Conservation (phyloP, 2,888 invertebrate genomes). For the Machimus rusticus region DNA sequence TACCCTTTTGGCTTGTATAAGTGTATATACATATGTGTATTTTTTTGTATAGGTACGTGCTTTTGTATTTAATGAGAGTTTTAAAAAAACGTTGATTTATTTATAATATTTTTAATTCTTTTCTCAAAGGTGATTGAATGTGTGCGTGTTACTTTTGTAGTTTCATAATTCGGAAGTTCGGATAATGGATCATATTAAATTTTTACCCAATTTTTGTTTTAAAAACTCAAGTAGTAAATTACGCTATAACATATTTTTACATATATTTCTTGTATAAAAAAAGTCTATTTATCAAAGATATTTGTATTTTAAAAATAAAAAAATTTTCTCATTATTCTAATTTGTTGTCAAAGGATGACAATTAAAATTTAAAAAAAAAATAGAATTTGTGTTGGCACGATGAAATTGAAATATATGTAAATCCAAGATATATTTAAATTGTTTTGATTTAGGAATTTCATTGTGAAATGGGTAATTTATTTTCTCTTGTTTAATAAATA, state of each 20-base stretch:
- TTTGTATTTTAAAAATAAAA: not conserved
- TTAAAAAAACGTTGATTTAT: not conserved
- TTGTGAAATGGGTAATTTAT: not conserved
- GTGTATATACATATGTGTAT: too few relatives aligned
- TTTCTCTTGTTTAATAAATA: not conserved
- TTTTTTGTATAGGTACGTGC: not conserved
- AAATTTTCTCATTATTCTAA: not conserved
- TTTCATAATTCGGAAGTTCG: not conserved
- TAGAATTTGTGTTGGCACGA: not conserved
- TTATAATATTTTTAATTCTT: not conserved
- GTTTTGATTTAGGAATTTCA: not conserved
- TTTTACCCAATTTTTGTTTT: too few relatives aligned
- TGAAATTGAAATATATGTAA: not conserved
- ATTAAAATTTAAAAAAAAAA: not conserved
- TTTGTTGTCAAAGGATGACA: not conserved
- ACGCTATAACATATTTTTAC: not conserved
- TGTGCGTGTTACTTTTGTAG: not conserved
- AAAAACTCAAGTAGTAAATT: not conserved
- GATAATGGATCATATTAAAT: too few relatives aligned
- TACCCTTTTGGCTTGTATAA: too few relatives aligned
- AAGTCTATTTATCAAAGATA: not conserved
- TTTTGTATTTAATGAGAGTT: not conserved
- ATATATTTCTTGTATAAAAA: not conserved
- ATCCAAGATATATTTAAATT: not conserved
- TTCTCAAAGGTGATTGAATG: not conserved